A percentile compares a stretch with the other conserved stretches of the same genome.
Conservation (phyloP, 2,113 vertebrate genomes). For the Struthidea cinerea region DNA sequence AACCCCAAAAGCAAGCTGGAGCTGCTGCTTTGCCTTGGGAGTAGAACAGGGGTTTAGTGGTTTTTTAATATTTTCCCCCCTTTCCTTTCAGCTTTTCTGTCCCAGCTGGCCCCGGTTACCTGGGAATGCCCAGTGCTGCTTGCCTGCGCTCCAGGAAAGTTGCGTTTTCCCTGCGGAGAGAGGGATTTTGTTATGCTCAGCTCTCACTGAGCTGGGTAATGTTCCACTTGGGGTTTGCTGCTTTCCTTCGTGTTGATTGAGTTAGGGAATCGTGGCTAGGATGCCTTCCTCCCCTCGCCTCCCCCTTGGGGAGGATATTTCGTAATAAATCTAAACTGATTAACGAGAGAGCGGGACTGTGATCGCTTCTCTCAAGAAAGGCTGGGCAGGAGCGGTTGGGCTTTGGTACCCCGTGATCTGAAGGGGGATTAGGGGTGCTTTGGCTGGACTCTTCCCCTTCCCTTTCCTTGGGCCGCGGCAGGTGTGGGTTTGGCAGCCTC, state of each 20-base stretch:
- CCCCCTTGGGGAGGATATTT: background rate
- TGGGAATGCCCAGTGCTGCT: background rate
- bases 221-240: background rate
- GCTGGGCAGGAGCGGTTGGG: background rate
- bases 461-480: accelerated
- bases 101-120: background rate
- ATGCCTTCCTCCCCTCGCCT: accelerated
- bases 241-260: background rate
- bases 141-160: background rate
- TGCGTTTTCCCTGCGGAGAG: accelerated
- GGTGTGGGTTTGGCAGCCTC: background rate
- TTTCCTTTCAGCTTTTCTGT: background rate
- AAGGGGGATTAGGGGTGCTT: background rate
- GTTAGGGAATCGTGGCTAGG: background rate
- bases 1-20: background rate
- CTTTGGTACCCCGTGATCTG: background rate
- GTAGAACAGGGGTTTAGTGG: accelerated
- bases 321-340: background rate
- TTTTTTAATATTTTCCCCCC: accelerated
- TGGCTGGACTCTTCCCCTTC: background rate
- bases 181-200: background rate
- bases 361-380: background rate
- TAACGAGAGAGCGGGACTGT: background rate
- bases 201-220: background rate
- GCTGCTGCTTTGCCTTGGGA: background rate